Percentiles rank a stretch among this genome's conserved stretches.
These are phyloP conservation scores for Himantopus leucocephalus DNA, from an alignment of 2,113 vertebrate genomes.

Conservation along the genomic window DNA sequence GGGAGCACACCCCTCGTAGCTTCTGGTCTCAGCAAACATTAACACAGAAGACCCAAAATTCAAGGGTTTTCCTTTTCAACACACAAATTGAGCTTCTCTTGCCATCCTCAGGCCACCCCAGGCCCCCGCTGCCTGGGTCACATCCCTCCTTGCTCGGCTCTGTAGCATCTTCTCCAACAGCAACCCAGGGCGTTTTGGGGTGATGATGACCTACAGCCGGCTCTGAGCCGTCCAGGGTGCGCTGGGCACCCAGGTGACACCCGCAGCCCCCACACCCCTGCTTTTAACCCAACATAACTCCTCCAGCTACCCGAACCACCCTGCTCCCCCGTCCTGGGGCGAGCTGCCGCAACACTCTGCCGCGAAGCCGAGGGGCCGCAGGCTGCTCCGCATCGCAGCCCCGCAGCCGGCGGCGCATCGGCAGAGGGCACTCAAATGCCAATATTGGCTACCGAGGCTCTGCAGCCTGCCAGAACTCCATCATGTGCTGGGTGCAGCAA, in stretches of 20 bases:
- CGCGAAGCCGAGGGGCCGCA: no score
- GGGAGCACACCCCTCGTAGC: background rate
- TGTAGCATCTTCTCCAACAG: background rate
- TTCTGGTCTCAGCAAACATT: background rate
- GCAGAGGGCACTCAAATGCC: constrained; percentile 58
- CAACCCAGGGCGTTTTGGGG: accelerated
- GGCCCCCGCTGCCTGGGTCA: background rate
- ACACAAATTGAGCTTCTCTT: background rate
- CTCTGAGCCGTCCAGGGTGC: background rate
- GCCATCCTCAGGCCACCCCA: background rate
- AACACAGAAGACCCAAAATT: background rate
- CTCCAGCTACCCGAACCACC: background rate
- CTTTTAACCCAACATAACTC: background rate
- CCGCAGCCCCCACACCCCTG: accelerated
- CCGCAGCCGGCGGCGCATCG: background rate
- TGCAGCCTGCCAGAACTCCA: background rate
- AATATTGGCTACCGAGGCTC: background rate
- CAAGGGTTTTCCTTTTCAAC: background rate
- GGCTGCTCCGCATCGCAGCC: background rate
- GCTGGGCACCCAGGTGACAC: background rate
- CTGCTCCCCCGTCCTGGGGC: background rate
- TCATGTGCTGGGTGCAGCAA: background rate
- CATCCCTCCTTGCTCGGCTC: background rate
- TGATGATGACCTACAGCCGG: background rate
- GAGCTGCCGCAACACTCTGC: background rate